Base-by-base conservation (phyloP, 2,797 vertebrate genomes). In the Aulostomus chinensis region DNA sequence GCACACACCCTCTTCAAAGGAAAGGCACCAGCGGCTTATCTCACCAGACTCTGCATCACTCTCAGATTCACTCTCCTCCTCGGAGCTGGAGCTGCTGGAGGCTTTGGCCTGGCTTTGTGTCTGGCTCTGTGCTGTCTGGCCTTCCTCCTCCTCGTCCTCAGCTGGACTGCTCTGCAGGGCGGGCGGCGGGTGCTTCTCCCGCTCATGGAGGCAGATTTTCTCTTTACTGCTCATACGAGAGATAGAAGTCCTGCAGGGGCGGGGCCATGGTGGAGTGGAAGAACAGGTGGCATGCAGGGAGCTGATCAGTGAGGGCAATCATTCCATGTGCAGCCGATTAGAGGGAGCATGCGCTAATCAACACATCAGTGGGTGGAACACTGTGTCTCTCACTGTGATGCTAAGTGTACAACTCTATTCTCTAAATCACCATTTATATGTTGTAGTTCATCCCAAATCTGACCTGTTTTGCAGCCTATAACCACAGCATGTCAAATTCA, bases 161-260 rank as follows among this genome's bases (percentile, higher is more conserved):
- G 89, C 78, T 1, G 91, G 86, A 53, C 75, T 85, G 52, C 86
- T 87, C 58, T 87, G 90, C 78, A 93, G 77, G 31, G 91, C 86
- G 0, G 90, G 89, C 13, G 91, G 87, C 1, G 92, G 84, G 62
- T 92, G 90, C 70, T 92, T 91, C 78, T 94, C 93, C 1, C 91
- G 83, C 78, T 93, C 93, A 0, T 93, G 93, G 43, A 94, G 87
- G 55, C 87, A 91, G 66, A 93, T 91, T 78, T 94, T 94, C 73
- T 94, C 93, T 62, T 88, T 91, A 72, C 93, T 94, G 89, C 93
- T 94, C 92, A 94, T 92, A 86, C 93, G 93, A 88, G 91, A 93
- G 85, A 93, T 93, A 86, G 93, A 94, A 75, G 90, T 93, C 92
- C 93, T 94, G 89, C 77, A 77, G 80, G 76, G 81, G 65, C 33